Percentiles rank a stretch among this genome's conserved stretches.
These are phyloP conservation scores for Mactra quadrangularis DNA, from an alignment of 1,140 invertebrate species.

Conservation along the genomic window DNA sequence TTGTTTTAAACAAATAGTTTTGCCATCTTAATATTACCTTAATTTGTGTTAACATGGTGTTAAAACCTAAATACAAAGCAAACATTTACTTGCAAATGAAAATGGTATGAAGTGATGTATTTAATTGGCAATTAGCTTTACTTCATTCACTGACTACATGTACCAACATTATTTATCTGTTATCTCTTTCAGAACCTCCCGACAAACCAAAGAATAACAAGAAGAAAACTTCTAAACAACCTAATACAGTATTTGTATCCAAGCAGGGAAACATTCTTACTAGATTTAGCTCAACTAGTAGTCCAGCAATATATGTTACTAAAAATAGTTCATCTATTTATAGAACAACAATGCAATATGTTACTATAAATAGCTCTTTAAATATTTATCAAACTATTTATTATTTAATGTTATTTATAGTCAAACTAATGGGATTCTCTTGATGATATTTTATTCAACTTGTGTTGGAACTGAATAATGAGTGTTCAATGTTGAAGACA, in stretches of 20 bases:
- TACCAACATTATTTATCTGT: background rate
- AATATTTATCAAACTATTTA: conserved; percentile 46
- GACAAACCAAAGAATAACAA: background rate
- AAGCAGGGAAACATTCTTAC: background rate
- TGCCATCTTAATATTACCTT: no score
- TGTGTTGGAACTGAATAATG: no score
- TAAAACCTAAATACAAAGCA: no score
- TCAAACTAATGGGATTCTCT: conserved; percentile 3
- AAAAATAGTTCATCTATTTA: conserved; percentile 41
- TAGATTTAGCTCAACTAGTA: background rate
- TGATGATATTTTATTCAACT: conserved; percentile 19
- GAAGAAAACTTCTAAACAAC: conserved; percentile 17
- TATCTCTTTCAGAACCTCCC: conserved; percentile 48
- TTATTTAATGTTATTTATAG: conserved; percentile 50
- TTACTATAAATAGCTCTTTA: background rate
- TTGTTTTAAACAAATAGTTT: no score
- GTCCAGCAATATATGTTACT: conserved; percentile 11
- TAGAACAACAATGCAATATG: conserved; percentile 40
- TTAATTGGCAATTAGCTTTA: no score
- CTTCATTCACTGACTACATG: no score
- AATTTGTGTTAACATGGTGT: no score
- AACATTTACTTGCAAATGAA: no score
- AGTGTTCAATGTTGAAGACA: no score
- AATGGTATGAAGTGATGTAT: no score
- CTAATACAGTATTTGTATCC: conserved; percentile 41